Evolutionary conservation across 2,888 invertebrate genomes (phyloP).

Genomic region (Xanthostigma xanthostigma): DNA sequence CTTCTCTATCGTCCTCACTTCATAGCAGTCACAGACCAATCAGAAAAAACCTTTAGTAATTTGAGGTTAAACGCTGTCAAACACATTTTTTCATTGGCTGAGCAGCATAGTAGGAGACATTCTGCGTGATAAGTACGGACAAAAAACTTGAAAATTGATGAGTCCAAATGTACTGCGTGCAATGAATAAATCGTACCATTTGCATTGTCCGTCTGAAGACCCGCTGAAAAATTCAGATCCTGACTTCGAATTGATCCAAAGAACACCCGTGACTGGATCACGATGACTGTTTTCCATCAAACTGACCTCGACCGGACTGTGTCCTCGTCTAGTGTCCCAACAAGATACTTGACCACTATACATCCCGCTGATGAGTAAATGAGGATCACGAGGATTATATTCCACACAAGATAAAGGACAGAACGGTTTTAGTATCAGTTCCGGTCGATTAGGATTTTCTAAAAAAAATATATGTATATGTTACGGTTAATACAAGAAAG

Average conservation of each 20-base stretch:
- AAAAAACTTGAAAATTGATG: too few relatives aligned
- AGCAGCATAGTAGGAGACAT: too few relatives aligned
- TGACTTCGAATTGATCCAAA: conserved; percentile 90
- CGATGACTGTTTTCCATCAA: conserved; percentile 66
- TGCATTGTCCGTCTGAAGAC: conserved; percentile 81
- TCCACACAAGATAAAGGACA: conserved; percentile 68
- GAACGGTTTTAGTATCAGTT: conserved; percentile 58
- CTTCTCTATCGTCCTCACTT: too few relatives aligned
- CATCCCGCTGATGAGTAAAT: conserved; percentile 60
- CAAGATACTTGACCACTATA: conserved; percentile 65
- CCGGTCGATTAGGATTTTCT: conserved; percentile 82
- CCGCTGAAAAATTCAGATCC: conserved; percentile 90
- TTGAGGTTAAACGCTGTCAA: too few relatives aligned
- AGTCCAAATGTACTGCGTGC: background rate
- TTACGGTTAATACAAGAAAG: too few relatives aligned
- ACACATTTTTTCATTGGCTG: too few relatives aligned
- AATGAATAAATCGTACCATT: conserved; percentile 36
- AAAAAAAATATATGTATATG: conserved; percentile 8
- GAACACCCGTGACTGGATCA: conserved; percentile 74
- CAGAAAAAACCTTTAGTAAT: too few relatives aligned
- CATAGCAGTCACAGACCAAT: too few relatives aligned
- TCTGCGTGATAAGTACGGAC: too few relatives aligned
- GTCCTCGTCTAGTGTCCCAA: conserved; percentile 77
- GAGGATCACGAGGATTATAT: conserved; percentile 79
- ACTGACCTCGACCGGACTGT: conserved; percentile 54